Percentiles rank a stretch among this genome's conserved stretches.
Conservation (phyloP, 2,888 invertebrate species). For the Eupithecia insigniata region DNA sequence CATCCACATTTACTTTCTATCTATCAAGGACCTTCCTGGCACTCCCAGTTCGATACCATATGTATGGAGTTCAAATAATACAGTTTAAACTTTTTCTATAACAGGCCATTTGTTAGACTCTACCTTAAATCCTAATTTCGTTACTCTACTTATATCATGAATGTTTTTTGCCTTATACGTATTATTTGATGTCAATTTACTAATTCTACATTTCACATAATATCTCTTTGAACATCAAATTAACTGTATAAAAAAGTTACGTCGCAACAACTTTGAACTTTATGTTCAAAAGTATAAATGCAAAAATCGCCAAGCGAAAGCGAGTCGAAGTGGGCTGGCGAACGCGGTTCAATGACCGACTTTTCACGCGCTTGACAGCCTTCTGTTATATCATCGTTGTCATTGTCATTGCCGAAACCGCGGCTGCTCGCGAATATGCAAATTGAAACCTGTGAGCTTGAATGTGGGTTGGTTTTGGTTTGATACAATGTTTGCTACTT, state of each 20-base stretch:
- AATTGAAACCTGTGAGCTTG: slow-evolving; percentile 67
- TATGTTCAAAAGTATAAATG: slow-evolving; percentile 65
- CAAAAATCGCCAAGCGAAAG: slow-evolving; percentile 78
- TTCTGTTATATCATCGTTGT: slow-evolving; percentile 84
- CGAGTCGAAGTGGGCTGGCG: slow-evolving; percentile 62
- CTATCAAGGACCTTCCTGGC: slow-evolving; percentile 77
- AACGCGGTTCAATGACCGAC: slow-evolving; percentile 83
- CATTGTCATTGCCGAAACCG: slow-evolving; percentile 84
- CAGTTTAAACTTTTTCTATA: background rate
- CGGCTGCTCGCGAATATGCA: slow-evolving; percentile 57
- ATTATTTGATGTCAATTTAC: background rate
- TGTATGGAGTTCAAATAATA: background rate
- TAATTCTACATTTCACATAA: background rate
- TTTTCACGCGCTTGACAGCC: slow-evolving; percentile 84
- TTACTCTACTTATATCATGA: background rate
- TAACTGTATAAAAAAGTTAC: slow-evolving; percentile 62
- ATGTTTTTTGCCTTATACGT: background rate
- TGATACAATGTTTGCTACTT: slow-evolving; percentile 50
- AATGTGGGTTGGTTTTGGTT: slow-evolving; percentile 64
- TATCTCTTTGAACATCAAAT: slow-evolving; percentile 48
- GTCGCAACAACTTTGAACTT: slow-evolving; percentile 61
- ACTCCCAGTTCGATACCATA: slow-evolving; percentile 46
- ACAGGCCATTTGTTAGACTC: background rate
- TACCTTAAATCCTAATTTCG: background rate
- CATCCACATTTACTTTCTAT: slow-evolving; percentile 81